These are phyloP conservation scores for Sinotaia quadrata DNA, from an alignment of 2,888 invertebrate genomes.

Conservation along the genomic window DNA sequence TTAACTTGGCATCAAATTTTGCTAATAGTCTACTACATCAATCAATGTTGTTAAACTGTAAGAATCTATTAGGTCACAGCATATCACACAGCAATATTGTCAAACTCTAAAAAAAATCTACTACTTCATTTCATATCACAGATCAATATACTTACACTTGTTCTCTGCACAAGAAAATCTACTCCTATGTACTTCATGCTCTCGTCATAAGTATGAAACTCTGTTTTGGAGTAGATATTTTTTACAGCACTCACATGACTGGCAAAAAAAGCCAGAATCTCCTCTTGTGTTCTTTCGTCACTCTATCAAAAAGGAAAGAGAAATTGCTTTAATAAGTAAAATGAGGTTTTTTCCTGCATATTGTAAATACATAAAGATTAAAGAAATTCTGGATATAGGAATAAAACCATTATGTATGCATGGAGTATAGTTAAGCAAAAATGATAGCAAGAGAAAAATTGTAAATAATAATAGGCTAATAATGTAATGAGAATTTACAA, in stretches of 20 bases:
- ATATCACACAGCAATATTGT: too few relatives aligned
- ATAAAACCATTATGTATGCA: neutral
- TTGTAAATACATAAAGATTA: neutral
- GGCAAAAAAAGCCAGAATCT: conserved; percentile 96
- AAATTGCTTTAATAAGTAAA: neutral
- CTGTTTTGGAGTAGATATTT: conserved; percentile 75
- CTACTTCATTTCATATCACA: too few relatives aligned
- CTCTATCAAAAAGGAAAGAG: conserved; percentile 45
- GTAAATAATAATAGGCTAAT: too few relatives aligned
- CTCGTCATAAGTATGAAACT: conserved; percentile 52
- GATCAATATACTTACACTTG: conserved; percentile 53
- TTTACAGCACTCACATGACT: conserved; percentile 95
- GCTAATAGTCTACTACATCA: too few relatives aligned
- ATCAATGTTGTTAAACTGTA: too few relatives aligned
- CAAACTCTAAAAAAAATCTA: too few relatives aligned
- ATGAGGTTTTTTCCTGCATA: neutral
- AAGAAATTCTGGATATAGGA: neutral
- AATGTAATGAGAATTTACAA: too few relatives aligned
- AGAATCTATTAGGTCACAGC: too few relatives aligned
- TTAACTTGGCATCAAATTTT: too few relatives aligned
- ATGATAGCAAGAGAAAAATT: too few relatives aligned
- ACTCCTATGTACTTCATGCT: conserved; percentile 50
- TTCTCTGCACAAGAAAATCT: conserved; percentile 65
- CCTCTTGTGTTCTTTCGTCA: conserved; percentile 85
- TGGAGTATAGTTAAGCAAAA: neutral